A percentile compares a stretch with the other conserved stretches of the same genome.
phyloP scores from a whole-genome alignment of 2,888 invertebrate genomes.

The Dynastes hyllus region DNA sequence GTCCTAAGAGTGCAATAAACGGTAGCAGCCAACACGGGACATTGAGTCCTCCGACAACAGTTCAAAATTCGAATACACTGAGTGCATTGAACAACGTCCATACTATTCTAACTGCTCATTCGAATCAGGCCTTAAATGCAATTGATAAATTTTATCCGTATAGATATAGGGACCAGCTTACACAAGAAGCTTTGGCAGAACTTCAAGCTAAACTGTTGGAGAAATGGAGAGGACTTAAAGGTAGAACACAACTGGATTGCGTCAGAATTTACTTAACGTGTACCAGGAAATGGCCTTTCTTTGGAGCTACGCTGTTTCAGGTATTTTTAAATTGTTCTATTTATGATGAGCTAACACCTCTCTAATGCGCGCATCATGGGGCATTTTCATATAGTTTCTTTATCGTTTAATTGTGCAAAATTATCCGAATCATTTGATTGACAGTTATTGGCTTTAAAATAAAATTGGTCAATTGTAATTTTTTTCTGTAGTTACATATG shows the following conservation, averaged over 20 bases:
- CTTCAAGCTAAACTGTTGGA: conserved; percentile 85
- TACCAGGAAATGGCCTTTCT: conserved; percentile 96
- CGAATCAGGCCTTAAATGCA: conserved; percentile 77
- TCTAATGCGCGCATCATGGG: too few relatives aligned
- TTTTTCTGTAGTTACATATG: too few relatives aligned
- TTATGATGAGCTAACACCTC: too few relatives aligned
- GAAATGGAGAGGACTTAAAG: conserved; percentile 92
- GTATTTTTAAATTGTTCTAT: conserved; percentile 69
- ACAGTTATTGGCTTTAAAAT: conserved; percentile 50
- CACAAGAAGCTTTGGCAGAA: conserved; percentile 82
- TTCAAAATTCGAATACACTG: conserved; percentile 68
- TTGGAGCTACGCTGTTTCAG: conserved; percentile 93
- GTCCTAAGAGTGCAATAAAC: conserved; percentile 56
- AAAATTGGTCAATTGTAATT: too few relatives aligned
- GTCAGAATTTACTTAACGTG: conserved; percentile 96
- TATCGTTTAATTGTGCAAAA: too few relatives aligned
- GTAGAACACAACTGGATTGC: conserved; percentile 90
- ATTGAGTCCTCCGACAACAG: conserved; percentile 63
- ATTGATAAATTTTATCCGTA: conserved; percentile 94
- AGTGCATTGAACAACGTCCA: conserved; percentile 69
- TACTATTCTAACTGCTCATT: conserved; percentile 68
- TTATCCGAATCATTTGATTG: too few relatives aligned
- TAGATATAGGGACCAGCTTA: conserved; percentile 85
- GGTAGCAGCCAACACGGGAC: conserved; percentile 61
- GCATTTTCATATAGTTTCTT: too few relatives aligned